These are phyloP conservation scores for Leucosticte australis DNA, from an alignment of 2,113 vertebrate species.

Conservation along the genomic window DNA sequence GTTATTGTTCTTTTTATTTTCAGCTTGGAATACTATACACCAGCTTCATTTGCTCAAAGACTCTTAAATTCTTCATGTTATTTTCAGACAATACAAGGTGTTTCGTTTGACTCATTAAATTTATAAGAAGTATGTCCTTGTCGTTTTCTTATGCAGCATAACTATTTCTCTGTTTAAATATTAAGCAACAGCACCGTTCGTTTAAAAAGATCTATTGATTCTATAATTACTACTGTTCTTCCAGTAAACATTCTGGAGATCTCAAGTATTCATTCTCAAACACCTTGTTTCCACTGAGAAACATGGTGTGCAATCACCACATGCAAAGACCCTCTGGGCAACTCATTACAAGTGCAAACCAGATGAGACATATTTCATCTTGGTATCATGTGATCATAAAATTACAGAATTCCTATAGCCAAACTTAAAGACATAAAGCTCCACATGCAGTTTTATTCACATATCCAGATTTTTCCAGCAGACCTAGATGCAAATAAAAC, in stretches of 20 bases:
- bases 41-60: not conserved
- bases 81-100: not conserved
- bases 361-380: not conserved
- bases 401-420: not conserved
- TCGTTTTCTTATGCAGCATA: not conserved
- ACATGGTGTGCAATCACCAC: not conserved
- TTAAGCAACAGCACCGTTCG: not conserved
- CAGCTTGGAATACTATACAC: not conserved
- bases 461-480: not conserved
- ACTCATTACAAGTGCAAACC: not conserved
- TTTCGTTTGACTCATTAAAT: not conserved
- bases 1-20: not conserved
- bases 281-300: not conserved
- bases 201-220: conserved; percentile 29
- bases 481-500: not conserved
- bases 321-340: not conserved
- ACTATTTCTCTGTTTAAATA: conserved; percentile 9
- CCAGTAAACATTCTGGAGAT: not conserved
- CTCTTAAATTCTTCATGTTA: not conserved
- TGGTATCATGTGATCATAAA: not conserved
- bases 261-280: not conserved
- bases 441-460: not conserved
- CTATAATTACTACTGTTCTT: not conserved
- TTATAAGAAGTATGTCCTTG: not conserved
- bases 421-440: not conserved